Conservation (phyloP, 2,113 vertebrate species). For the Amphilophus citrinellus region DNA sequence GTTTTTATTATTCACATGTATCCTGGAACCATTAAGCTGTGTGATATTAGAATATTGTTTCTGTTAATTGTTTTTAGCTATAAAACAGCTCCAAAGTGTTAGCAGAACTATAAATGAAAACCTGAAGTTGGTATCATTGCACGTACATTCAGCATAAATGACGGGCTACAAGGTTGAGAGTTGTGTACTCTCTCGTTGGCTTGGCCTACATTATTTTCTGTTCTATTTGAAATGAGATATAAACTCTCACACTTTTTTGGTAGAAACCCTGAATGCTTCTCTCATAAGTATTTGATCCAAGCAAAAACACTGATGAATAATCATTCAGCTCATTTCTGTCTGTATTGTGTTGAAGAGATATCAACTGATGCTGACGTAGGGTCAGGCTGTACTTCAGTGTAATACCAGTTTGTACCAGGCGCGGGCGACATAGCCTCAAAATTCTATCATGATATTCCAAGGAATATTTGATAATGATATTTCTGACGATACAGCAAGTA, state of each 20-base stretch:
- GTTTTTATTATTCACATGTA: too few species aligned
- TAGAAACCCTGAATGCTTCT: too few species aligned
- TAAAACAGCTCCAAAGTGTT: background rate
- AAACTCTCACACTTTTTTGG: background rate
- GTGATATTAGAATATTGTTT: background rate
- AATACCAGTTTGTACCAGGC: too few species aligned
- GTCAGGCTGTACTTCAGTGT: background rate
- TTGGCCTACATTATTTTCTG: background rate
- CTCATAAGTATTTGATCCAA: background rate
- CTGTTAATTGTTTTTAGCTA: background rate
- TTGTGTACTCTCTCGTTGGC: background rate
- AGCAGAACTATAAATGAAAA: background rate
- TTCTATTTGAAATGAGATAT: background rate
- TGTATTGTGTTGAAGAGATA: background rate
- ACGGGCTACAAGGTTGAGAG: background rate
- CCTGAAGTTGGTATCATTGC: background rate
- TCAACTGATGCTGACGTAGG: background rate
- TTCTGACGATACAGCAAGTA: too few species aligned
- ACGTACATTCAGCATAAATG: rapidly evolving
- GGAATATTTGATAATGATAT: too few species aligned
- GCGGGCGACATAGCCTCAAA: too few species aligned
- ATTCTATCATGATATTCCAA: too few species aligned
- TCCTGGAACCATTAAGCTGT: background rate
- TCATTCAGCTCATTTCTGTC: background rate
- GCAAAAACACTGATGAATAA: background rate